Conservation (phyloP, 1,140 invertebrate species). For the Drosophila hydei region DNA sequence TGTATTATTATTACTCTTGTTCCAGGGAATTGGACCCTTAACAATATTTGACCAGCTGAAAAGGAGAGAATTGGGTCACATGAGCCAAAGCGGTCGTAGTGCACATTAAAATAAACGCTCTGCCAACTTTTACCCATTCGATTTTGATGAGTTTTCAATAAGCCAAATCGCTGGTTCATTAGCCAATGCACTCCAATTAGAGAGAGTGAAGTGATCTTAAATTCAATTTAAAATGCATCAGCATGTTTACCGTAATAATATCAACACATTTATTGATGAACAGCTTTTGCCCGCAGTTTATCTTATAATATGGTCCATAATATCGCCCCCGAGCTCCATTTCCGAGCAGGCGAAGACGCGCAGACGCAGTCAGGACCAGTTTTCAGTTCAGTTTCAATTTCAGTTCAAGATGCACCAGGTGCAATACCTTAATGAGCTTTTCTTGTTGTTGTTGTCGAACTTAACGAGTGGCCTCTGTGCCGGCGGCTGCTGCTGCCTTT, state of each 20-base stretch:
- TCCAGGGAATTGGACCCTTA: slow-evolving; percentile 34
- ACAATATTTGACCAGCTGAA: slow-evolving; percentile 27
- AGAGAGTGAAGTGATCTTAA: slow-evolving; percentile 60
- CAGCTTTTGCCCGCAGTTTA: slow-evolving; percentile 21
- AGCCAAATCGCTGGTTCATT: slow-evolving; percentile 53
- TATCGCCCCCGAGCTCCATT: slow-evolving; percentile 43
- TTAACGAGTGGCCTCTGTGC: slow-evolving; percentile 33
- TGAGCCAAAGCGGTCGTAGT: background rate
- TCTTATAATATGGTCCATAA: slow-evolving; percentile 37
- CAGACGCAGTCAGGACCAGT: slow-evolving; percentile 5
- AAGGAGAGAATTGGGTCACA: slow-evolving; percentile 23
- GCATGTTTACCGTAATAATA: slow-evolving; percentile 80
- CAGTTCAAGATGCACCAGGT: slow-evolving; percentile 60
- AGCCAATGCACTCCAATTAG: slow-evolving; percentile 58
- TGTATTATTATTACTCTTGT: slow-evolving; percentile 51
- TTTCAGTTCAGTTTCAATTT: slow-evolving; percentile 37
- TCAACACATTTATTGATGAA: slow-evolving; percentile 71
- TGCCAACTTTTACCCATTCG: slow-evolving; percentile 64
- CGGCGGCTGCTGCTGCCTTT: slow-evolving; percentile 49
- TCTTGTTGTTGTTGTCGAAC: slow-evolving; percentile 30
- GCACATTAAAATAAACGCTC: slow-evolving; percentile 50
- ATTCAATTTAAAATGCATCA: slow-evolving; percentile 81
- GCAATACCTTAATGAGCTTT: slow-evolving; percentile 78
- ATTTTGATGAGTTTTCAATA: slow-evolving; percentile 70
- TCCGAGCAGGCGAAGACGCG: slow-evolving; percentile 20